These are phyloP conservation scores for Bicyclus anynana DNA, from an alignment of 1,140 invertebrate genomes.

Conservation along the genomic window DNA sequence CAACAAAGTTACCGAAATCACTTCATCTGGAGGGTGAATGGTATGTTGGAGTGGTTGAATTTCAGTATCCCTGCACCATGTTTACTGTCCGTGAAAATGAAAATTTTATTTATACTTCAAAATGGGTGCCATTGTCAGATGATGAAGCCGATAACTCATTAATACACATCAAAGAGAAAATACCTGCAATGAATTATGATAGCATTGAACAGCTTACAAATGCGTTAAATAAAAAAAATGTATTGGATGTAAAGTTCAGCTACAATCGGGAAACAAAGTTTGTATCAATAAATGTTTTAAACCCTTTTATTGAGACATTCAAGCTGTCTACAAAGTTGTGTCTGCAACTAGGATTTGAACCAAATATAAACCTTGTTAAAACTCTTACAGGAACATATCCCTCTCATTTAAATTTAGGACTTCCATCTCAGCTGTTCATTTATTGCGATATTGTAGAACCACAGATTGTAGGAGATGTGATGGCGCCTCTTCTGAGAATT, in stretches of 20 bases:
- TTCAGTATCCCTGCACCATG: constrained; percentile 44
- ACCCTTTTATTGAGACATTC: constrained; percentile 2
- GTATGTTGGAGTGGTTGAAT: constrained; percentile 37
- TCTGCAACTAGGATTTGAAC: constrained; percentile 20
- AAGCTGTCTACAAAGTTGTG: constrained; percentile 8
- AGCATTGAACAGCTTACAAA: constrained; percentile 27
- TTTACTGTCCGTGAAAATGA: constrained; percentile 36
- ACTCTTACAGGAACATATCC: constrained; percentile 25
- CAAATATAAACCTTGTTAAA: constrained; percentile 13
- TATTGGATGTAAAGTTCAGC: constrained; percentile 17
- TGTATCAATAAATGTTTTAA: constrained; percentile 2
- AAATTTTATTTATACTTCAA: neutral
- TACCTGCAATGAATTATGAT: constrained; percentile 34
- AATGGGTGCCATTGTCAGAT: neutral
- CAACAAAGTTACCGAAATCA: constrained; percentile 41
- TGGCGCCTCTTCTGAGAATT: no score
- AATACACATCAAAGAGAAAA: constrained; percentile 29
- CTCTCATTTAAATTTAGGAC: no score
- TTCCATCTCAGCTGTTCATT: constrained; percentile 47
- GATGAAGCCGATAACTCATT: no score
- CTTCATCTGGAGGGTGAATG: constrained; percentile 36
- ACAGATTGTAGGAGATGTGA: constrained; percentile 44
- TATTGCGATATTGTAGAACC: constrained; percentile 49
- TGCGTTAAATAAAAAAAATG: constrained; percentile 22
- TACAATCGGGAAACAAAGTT: constrained; percentile 27